Base-by-base conservation (phyloP, 2,888 invertebrate genomes). In the Melipona beecheii region DNA sequence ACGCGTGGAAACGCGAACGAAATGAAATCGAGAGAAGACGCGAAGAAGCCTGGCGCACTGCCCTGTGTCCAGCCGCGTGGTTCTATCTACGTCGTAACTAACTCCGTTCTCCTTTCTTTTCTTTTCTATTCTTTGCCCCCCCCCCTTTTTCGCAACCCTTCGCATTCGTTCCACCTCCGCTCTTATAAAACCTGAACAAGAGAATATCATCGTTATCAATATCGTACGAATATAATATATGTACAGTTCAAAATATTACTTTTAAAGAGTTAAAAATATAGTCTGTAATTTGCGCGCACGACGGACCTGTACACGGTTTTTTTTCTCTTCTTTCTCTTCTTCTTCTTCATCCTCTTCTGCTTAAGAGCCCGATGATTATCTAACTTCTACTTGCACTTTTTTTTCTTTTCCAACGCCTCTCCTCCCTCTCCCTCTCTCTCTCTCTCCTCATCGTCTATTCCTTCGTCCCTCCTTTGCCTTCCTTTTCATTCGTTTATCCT, bases 231-330 rank as follows among this genome's bases (percentile, higher is more conserved):
- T 93, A 93, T 93, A 92, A 78, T 80, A 93, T 93, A 93, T 92
- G 90, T 92, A 94, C 91, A 93, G 91, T 91, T 94, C 90, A 94
- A 94, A 94, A 94, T 94, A 93, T 94, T 92, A 93, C 86, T 90
- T 93, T 93, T 93, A 93, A 92, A 94, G 92, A 94, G 92, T 93
- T 94, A 94, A 94, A 94, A 94, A 94, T 94, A 94, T 94, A 94
- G 91, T 93, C 90, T 93, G 92, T 93, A 92, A 93, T 92, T 94
- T 93, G 92, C 93, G 92, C 93, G 92, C 92, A 90, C 92, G 92
- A 92, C 93, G 93, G 92, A 93, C 91, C 93, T 93, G 91, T 91
- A 92, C 91, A 93, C 90, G 87, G 2, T 43, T 43, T 43, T 11
- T 6, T 2, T 43, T 43, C 43, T 43, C 84, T 80, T 50, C 50